Evolutionary conservation across 2,888 invertebrate species (phyloP).

Genomic region (Aspidiotus rigidus): DNA sequence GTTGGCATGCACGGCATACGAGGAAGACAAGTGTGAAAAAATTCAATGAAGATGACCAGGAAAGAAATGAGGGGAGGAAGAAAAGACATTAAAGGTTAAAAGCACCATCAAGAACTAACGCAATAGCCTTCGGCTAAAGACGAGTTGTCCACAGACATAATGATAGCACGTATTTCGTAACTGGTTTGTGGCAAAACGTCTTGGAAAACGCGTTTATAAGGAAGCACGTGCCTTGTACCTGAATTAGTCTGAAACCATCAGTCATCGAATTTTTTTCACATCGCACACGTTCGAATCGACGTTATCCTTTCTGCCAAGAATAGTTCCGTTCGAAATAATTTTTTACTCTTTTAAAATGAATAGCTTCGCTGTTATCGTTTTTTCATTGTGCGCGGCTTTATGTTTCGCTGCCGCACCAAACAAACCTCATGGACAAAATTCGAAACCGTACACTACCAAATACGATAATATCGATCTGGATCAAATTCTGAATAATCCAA

Average conservation of each 20-base stretch:
- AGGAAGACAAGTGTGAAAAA: too few species aligned
- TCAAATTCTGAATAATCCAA: conserved; percentile 56
- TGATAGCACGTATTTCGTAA: neutral
- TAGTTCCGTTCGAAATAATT: too few species aligned
- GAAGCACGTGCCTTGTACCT: conserved; percentile 19
- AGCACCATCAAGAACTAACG: neutral
- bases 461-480: conserved; percentile 64
- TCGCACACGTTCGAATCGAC: too few species aligned
- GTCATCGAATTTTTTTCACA: neutral
- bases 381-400: conserved; percentile 4
- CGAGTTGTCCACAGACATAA: too few species aligned
- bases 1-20: too few species aligned
- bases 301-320: too few species aligned
- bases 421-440: neutral
- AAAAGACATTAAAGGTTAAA: too few species aligned
- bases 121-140: too few species aligned
- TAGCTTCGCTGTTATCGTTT: neutral
- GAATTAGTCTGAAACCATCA: conserved; percentile 13
- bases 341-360: neutral
- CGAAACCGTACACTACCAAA: conserved; percentile 46
- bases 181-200: conserved; percentile 6
- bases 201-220: conserved; percentile 19
- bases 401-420: neutral
- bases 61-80: too few species aligned
- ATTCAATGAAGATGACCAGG: too few species aligned